Evolutionary conservation across 2,113 vertebrate species (phyloP).

Genomic region (Pyxicephalus adspersus): DNA sequence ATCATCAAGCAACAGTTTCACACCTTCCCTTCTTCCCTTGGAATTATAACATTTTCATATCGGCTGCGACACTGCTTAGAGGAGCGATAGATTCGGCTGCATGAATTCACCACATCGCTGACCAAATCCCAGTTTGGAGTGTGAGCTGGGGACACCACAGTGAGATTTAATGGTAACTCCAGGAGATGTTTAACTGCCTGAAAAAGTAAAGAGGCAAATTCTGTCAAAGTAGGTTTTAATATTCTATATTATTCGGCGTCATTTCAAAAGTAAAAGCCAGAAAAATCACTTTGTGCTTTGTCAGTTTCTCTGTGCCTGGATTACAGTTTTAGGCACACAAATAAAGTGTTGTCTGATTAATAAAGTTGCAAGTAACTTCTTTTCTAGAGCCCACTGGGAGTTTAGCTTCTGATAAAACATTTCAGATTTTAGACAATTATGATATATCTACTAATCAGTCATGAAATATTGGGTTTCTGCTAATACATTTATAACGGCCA

Average conservation of each 20-base stretch:
- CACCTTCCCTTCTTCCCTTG: conserved; percentile 93
- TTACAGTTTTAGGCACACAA: not conserved
- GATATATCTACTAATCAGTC: no score
- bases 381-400: no score
- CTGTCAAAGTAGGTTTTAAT: not conserved
- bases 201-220: not conserved
- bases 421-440: no score
- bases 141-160: conserved; percentile 89
- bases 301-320: no score
- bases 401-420: no score
- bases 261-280: not conserved
- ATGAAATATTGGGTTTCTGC: no score
- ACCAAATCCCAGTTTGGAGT: conserved; percentile 95
- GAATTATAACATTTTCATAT: conserved; percentile 93
- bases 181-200: conserved; percentile 92
- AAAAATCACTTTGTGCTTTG: no score
- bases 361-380: no score
- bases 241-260: not conserved
- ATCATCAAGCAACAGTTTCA: conserved; percentile 42
- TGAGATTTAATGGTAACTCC: conserved; percentile 89
- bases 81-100: conserved; percentile 91
- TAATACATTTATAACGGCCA: no score
- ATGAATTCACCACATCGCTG: conserved; percentile 92
- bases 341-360: no score
- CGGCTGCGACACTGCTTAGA: conserved; percentile 92